Base-by-base conservation (phyloP, 2,888 invertebrate species). In the Dastarcus helophoroides region DNA sequence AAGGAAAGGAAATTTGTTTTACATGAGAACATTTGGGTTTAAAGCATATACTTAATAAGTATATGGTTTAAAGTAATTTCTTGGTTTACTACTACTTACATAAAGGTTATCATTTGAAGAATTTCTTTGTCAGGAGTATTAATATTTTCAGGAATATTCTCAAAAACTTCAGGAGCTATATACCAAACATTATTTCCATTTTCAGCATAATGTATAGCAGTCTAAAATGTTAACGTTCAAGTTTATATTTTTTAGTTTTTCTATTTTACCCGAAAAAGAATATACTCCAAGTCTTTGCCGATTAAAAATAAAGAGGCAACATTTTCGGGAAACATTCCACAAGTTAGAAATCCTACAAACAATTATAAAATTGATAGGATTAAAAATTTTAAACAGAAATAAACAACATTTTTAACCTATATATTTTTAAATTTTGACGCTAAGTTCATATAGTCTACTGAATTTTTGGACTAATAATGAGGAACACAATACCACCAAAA, bases 101-200 rank as follows among this genome's bases (percentile, higher is more conserved):
- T 39, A 39, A 62, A 59, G 9, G 56, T 55, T 29, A 60, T 56
- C 13, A 53, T 41, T 31, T 50, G 47, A 14, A 60, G 40, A 24
- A 53, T 44, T 30, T 55, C 52, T 27, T 53, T 52, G 19, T 47
- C 47, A 2, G 56, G 55, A 3, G 45, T 37, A 22, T 41, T 38
- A 12, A 54, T 41, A 26, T 50, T 46, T 28, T 47, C 41, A 19
- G 60, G 60, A 12, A 58, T 38, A 22, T 46, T 44, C 11, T 48
- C 45, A 26, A 60, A 43, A 6, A 46, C 44, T 30, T 46, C 36
- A n/a, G 53, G 44, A 3, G 58, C 54, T 22, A 60, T 53, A 37
- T 56, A 52, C 53, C 58, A 54, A 7, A 58, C 53, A 13, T 40
- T 44, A 22, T 44, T 36, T 6, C 60, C 62, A 28, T 39, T 36